Conservation (phyloP, 2,888 invertebrate species). For the Lymantria monacha region DNA sequence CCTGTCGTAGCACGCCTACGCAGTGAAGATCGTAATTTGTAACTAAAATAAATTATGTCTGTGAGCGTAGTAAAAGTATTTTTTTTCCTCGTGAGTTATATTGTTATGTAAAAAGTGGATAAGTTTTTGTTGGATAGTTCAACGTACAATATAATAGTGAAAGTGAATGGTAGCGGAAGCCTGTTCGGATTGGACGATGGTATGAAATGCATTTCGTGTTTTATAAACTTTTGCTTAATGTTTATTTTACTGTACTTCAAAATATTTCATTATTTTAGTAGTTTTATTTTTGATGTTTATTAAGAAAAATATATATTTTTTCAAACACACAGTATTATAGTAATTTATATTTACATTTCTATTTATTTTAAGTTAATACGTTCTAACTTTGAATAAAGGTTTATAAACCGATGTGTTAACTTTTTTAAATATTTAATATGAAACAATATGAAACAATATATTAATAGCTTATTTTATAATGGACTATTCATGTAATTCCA, state of each 20-base stretch:
- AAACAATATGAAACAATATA: no score
- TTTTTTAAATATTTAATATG: no score
- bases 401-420: no score
- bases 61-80: constrained; percentile 45
- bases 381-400: no score
- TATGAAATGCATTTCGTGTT: constrained; percentile 37
- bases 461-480: no score
- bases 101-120: constrained; percentile 80
- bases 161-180: constrained; percentile 64
- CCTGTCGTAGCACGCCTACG: constrained; percentile 64
- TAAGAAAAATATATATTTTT: no score
- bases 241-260: not conserved
- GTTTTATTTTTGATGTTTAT: no score
- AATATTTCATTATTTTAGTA: not conserved
- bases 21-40: constrained; percentile 26
- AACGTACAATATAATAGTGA: constrained; percentile 79
- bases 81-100: constrained; percentile 41
- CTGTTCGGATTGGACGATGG: constrained; percentile 72
- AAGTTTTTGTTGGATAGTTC: constrained; percentile 66
- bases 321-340: no score
- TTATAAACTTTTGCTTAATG: constrained; percentile 2
- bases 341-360: no score
- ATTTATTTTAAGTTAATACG: no score
- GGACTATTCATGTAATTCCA: no score
- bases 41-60: constrained; percentile 41